Percentiles rank a stretch among this genome's conserved stretches.
Conservation (phyloP, 1,140 invertebrate genomes). For the Heliconius hermathena region DNA sequence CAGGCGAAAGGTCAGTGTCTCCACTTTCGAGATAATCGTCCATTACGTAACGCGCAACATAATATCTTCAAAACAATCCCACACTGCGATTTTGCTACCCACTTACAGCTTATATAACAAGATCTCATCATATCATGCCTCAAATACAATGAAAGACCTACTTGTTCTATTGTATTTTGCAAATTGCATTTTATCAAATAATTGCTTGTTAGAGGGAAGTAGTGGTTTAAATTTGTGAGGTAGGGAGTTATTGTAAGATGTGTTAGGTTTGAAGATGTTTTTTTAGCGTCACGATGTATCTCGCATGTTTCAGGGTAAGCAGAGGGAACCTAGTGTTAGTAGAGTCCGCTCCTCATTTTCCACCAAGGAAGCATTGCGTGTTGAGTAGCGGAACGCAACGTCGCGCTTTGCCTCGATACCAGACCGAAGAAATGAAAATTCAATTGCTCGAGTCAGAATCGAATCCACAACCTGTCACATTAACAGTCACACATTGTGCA, state of each 20-base stretch:
- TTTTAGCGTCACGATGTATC: background rate
- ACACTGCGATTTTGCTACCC: slow-evolving; percentile 25
- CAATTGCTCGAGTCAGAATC: too few relatives aligned
- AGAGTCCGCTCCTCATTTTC: too few relatives aligned
- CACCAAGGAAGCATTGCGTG: too few relatives aligned
- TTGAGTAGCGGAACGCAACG: too few relatives aligned
- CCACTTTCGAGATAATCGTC: slow-evolving; percentile 47
- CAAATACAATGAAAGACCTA: slow-evolving; percentile 19
- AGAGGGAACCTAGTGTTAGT: too few relatives aligned
- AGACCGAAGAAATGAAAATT: too few relatives aligned
- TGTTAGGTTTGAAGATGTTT: background rate
- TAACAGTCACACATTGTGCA: too few relatives aligned
- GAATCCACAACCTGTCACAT: too few relatives aligned
- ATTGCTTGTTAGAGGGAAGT: background rate
- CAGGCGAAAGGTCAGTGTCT: slow-evolving; percentile 57
- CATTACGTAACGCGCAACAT: slow-evolving; percentile 42
- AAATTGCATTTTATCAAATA: slow-evolving; percentile 13
- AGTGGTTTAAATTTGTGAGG: background rate
- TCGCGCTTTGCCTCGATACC: too few relatives aligned
- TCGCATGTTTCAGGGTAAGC: too few relatives aligned
- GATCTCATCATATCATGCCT: slow-evolving; percentile 27
- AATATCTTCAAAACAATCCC: slow-evolving; percentile 38
- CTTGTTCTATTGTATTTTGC: slow-evolving; percentile 9
- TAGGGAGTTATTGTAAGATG: background rate
- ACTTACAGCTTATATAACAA: slow-evolving; percentile 46